Base-by-base conservation (phyloP, 2,888 invertebrate species). In the Schizotus pectinicornis region DNA sequence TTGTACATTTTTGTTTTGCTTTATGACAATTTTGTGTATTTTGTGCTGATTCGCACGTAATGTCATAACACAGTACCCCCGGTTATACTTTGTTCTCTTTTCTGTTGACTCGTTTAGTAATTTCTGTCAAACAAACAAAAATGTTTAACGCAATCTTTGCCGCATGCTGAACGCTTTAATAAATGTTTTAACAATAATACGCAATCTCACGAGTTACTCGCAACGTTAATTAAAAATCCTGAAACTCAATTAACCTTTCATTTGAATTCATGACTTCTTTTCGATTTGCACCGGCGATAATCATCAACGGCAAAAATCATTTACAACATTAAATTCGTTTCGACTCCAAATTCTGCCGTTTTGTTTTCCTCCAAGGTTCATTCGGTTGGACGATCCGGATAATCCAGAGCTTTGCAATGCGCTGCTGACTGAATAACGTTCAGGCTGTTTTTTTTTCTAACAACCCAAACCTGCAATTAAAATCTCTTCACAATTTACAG, bases 41-140 rank as follows among this genome's bases (percentile, higher is more conserved):
- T 67, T 66, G 67, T 64, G 65, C 64, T 65, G 43, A 62, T 64
- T 63, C 68, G 72, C 71, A 72, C 70, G 68, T 57, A 55, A 48
- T 70, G 67, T 65, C 59, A 61, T 57, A 41, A 51, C 62, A 60
- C 49, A 46, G 51, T 43, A 64, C 60, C 55, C 59, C 55, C 43
- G 53, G 48, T 64, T 55, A 37, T 48, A 22, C 45, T 69, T 68
- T 59, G 53, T 60, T 67, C 56, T 57, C 59, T 51, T 63, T 22
- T 67, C 46, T 51, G 60, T 70, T 68, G 52, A 64, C 71, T 53
- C 65, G 59, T 67, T 70, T 57, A 54, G 56, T 67, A 63, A 49
- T 60, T 72, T 70, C 50, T 51, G 60, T 73, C 65, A 60, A 64
- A 72, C 71, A 68, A 53, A 62, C 62, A 54, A 61, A 56, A 64